Conservation (phyloP, 92 coral and sea anemone species). For the Epizoanthus rinbou region DNA sequence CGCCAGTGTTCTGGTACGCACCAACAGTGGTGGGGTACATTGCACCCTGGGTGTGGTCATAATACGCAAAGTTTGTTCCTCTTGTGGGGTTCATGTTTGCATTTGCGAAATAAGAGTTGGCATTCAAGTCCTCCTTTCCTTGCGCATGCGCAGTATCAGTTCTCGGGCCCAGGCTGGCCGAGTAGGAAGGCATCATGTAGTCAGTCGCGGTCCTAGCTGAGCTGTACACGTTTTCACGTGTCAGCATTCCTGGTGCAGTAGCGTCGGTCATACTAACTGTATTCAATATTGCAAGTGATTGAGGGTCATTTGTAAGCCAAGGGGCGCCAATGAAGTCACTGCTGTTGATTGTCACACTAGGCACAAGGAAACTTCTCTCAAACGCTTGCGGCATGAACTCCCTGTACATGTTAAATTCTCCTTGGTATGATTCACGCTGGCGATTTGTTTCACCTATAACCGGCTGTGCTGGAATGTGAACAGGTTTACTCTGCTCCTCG, state of each 20-base stretch:
- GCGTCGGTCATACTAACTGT: conserved; percentile 62
- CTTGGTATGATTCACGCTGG: conserved; percentile 3
- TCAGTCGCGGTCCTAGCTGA: conserved; percentile 21
- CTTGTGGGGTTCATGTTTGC: conserved; percentile 15
- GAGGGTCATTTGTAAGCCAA: conserved; percentile 71
- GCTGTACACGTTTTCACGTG: conserved; percentile 34
- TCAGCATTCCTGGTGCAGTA: conserved; percentile 13
- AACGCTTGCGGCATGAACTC: conserved; percentile 35
- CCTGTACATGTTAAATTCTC: conserved; percentile 9
- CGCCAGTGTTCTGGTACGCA: conserved; percentile 18
- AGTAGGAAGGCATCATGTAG: conserved; percentile 13
- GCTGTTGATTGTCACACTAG: conserved; percentile 46
- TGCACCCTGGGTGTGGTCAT: conserved; percentile 28
- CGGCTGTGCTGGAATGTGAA: not conserved
- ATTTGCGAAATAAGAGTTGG: conserved; percentile 19
- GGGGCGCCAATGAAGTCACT: conserved; percentile 61
- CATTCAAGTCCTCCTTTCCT: conserved; percentile 35
- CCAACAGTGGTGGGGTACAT: conserved; percentile 12
- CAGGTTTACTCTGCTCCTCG: conserved; percentile 7
- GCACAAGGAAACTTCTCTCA: conserved; percentile 58
- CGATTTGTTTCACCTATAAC: not conserved
- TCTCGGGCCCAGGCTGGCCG: conserved; percentile 14
- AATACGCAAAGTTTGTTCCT: conserved; percentile 14
- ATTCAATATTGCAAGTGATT: conserved; percentile 68
- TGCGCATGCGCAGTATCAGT: conserved; percentile 1